Percentiles rank a stretch among this genome's conserved stretches.
Conservation (phyloP, 2,797 vertebrate genomes). For the Ciconia nigra region DNA sequence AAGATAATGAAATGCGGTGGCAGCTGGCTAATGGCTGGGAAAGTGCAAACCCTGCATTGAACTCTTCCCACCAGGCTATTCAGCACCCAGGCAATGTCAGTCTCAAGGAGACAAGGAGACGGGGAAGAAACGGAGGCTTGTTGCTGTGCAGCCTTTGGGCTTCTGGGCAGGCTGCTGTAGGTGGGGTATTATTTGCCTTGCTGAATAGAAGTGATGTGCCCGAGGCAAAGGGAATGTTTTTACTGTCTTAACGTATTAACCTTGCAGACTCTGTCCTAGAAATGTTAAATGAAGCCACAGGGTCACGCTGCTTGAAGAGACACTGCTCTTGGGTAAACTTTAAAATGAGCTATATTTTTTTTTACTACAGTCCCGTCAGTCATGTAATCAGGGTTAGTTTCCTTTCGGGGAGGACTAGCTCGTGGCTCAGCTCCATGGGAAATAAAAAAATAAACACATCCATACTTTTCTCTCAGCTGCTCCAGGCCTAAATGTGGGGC, state of each 20-base stretch:
- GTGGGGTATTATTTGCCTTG: slow-evolving; percentile 59
- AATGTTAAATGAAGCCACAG: slow-evolving; percentile 38
- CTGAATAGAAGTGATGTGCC: slow-evolving; percentile 61
- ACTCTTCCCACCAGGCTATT: slow-evolving; percentile 76
- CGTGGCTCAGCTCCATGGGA: fast-evolving
- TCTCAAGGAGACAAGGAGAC: slow-evolving; percentile 49
- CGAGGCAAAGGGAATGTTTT: slow-evolving; percentile 59
- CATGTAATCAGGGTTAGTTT: neutral
- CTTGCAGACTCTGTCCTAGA: slow-evolving; percentile 34
- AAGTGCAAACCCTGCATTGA: slow-evolving; percentile 81
- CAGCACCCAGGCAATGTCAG: slow-evolving; percentile 72
- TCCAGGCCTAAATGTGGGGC: neutral
- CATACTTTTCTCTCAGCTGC: slow-evolving; percentile 17
- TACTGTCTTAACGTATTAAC: slow-evolving; percentile 44
- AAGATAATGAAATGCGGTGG: slow-evolving; percentile 81
- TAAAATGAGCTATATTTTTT: neutral
- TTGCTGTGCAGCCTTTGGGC: slow-evolving; percentile 67
- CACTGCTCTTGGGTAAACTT: neutral
- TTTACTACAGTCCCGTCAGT: neutral
- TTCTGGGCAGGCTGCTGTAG: slow-evolving; percentile 52
- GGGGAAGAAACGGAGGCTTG: slow-evolving; percentile 41
- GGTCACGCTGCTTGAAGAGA: neutral
- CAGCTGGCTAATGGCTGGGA: slow-evolving; percentile 85
- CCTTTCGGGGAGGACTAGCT: neutral
- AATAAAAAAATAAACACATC: slow-evolving; percentile 23